phyloP scores from a whole-genome alignment of 2,888 invertebrate species.

The Teleiodes luculella region DNA sequence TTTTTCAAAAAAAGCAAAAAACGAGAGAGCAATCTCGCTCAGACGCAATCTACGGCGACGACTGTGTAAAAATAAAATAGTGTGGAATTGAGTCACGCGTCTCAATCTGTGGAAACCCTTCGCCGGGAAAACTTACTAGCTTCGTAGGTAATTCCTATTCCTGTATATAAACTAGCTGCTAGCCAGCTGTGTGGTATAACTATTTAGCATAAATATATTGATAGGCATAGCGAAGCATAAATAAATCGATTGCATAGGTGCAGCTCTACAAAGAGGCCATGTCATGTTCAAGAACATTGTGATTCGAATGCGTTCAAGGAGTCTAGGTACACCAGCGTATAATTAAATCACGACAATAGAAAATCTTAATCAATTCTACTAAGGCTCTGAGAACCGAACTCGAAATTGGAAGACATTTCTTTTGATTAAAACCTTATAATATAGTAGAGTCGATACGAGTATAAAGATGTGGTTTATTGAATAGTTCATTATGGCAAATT shows the following conservation, averaged over 20 bases:
- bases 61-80: slow-evolving; percentile 2
- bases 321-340: background rate
- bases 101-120: background rate
- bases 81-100: background rate
- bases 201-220: background rate
- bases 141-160: background rate
- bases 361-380: background rate
- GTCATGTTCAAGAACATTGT: background rate
- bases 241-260: background rate
- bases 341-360: background rate
- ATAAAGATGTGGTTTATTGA: background rate
- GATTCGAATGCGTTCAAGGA: background rate
- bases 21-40: background rate
- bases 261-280: background rate
- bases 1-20: background rate
- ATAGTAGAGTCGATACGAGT: no score
- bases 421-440: no score
- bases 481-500: no score
- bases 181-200: background rate
- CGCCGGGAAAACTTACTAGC: background rate
- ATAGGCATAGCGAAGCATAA: background rate
- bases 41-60: slow-evolving; percentile 2
- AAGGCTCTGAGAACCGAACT: background rate
- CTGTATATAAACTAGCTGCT: background rate
- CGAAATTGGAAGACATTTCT: background rate